Conservation (phyloP, 2,888 invertebrate species). For the Drosophila suboccidentalis region DNA sequence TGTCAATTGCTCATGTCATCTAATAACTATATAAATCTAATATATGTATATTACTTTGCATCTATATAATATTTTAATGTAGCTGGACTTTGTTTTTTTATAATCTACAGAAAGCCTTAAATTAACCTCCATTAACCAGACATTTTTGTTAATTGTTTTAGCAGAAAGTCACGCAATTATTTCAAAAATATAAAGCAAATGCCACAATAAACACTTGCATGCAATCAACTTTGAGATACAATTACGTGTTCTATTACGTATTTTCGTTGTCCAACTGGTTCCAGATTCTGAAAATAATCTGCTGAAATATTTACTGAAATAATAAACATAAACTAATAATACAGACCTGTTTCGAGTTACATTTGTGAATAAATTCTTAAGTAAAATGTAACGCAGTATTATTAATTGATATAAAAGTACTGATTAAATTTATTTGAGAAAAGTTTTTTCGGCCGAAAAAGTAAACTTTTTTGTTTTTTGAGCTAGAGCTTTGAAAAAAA, state of each 20-base stretch:
- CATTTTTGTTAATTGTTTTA: constrained; percentile 15
- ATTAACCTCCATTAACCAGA: constrained; percentile 8
- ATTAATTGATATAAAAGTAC: not conserved
- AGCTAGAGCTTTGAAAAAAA: no score
- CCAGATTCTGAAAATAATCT: not conserved
- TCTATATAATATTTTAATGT: constrained; percentile 8
- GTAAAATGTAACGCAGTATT: not conserved
- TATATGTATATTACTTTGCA: constrained; percentile 6
- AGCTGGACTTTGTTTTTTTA: constrained; percentile 37
- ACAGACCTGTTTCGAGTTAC: not conserved
- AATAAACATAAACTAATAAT: not conserved
- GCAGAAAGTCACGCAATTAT: constrained; percentile 34
- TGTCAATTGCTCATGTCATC: constrained; percentile 9
- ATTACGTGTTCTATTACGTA: not conserved
- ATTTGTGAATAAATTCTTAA: not conserved
- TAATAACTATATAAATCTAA: constrained; percentile 28
- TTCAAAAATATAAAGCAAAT: constrained; percentile 14
- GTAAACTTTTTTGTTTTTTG: no score
- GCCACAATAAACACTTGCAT: constrained; percentile 1
- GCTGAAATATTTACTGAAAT: not conserved
- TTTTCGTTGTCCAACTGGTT: constrained; percentile 2
- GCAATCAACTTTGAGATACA: not conserved
- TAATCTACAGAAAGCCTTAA: not conserved
- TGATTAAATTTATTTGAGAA: no score
- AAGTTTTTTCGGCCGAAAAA: no score